These are phyloP conservation scores for Plagiodera versicolora DNA, from an alignment of 2,888 invertebrate species.

Conservation along the genomic window DNA sequence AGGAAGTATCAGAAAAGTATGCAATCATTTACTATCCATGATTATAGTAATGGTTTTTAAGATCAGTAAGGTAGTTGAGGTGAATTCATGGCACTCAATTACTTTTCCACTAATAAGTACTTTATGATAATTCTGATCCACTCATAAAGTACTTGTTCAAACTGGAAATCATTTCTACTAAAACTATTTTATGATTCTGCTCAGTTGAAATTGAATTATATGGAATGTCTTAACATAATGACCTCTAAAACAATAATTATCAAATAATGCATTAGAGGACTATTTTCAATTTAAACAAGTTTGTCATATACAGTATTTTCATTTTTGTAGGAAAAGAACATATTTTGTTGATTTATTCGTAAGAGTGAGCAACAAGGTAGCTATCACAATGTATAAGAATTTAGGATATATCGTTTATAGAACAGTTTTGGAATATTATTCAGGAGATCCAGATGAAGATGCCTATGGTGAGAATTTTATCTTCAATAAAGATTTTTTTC, in stretches of 20 bases:
- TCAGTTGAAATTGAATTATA: too few species aligned
- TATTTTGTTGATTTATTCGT: constrained; percentile 99
- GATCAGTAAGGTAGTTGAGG: too few species aligned
- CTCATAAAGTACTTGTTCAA: not conserved
- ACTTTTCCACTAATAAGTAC: too few species aligned
- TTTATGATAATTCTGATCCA: constrained; percentile 4
- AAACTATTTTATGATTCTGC: too few species aligned
- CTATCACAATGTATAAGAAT: constrained; percentile 96
- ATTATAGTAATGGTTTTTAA: too few species aligned
- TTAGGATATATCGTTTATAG: constrained; percentile 96
- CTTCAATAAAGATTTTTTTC: not conserved
- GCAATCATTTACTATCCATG: too few species aligned
- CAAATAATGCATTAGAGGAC: too few species aligned
- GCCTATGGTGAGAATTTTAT: constrained; percentile 78
- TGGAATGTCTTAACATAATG: too few species aligned
- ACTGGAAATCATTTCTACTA: too few species aligned
- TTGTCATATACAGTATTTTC: not conserved
- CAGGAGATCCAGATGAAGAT: constrained; percentile 97
- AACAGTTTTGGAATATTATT: constrained; percentile 96
- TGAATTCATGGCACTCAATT: too few species aligned
- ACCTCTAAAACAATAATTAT: too few species aligned
- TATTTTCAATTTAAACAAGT: too few species aligned
- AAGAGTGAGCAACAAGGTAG: constrained; percentile 94
- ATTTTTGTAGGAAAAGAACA: constrained; percentile 79
- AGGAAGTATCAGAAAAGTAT: constrained; percentile 94